A percentile compares a stretch with the other conserved stretches of the same genome.
phyloP scores from a whole-genome alignment of 2,888 invertebrate species.

The Pammene fasciana region DNA sequence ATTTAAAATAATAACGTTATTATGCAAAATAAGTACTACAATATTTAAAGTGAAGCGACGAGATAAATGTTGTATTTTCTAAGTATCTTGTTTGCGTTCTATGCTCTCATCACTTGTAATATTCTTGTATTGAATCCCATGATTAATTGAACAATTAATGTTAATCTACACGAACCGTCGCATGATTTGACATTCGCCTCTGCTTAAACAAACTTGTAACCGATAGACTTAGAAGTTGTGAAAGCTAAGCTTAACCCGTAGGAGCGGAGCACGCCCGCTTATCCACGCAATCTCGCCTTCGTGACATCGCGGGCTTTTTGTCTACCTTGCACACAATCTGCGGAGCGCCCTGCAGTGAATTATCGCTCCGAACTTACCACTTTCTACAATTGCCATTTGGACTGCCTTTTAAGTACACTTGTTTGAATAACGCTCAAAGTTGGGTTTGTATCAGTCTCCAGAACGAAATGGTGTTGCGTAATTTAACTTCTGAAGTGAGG shows the following conservation, averaged over 20 bases:
- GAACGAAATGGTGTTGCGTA: neutral
- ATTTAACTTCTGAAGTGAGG: neutral
- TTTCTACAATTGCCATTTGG: conserved; percentile 42
- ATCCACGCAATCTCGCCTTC: conserved; percentile 66
- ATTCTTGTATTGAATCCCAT: neutral
- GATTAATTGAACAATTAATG: neutral
- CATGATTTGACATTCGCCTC: conserved; percentile 1
- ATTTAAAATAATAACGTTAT: neutral
- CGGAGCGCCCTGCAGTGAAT: conserved; percentile 62
- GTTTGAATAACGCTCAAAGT: neutral
- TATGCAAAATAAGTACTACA: neutral
- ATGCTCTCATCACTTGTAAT: too few species aligned
- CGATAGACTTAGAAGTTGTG: conserved; percentile 43
- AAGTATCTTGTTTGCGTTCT: too few species aligned
- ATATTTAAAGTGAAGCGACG: too few species aligned
- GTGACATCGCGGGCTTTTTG: conserved; percentile 64
- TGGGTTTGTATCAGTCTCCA: neutral
- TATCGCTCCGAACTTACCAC: conserved; percentile 67
- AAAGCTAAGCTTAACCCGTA: conserved; percentile 57
- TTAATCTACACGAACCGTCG: neutral
- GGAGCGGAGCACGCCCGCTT: conserved; percentile 61
- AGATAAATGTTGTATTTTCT: too few species aligned
- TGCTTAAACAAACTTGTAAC: conserved; percentile 25
- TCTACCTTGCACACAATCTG: conserved; percentile 63
- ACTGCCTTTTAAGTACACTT: neutral